Conservation (phyloP, 2,113 vertebrate species). For the Paramisgurnus dabryanus region DNA sequence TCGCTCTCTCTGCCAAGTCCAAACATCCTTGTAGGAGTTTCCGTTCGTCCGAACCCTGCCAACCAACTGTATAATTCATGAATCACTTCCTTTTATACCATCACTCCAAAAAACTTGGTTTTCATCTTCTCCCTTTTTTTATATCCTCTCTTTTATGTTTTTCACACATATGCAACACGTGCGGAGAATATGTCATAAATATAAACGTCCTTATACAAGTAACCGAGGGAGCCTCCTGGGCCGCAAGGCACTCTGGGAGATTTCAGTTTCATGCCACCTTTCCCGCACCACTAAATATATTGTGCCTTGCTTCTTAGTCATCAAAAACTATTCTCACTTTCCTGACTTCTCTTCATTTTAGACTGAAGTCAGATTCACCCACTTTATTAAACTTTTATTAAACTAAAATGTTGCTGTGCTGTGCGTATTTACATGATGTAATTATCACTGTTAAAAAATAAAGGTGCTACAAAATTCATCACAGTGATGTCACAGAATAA, state of each 20-base stretch:
- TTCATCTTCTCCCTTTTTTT: conserved; percentile 18
- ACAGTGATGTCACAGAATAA: too few relatives aligned
- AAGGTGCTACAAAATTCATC: too few relatives aligned
- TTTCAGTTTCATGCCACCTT: conserved; percentile 7
- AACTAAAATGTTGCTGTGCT: too few relatives aligned
- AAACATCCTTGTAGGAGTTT: conserved; percentile 71
- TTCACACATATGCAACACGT: neutral
- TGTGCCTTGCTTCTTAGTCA: neutral
- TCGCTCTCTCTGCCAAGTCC: conserved; percentile 68
- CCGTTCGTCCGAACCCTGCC: conserved; percentile 69
- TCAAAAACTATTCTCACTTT: neutral
- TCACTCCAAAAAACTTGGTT: conserved; percentile 46
- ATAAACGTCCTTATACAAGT: conserved; percentile 4
- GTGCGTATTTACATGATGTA: too few relatives aligned
- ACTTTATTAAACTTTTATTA: too few relatives aligned
- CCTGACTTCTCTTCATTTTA: neutral
- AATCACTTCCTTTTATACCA: conserved; percentile 68
- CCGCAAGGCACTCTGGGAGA: conserved; percentile 24
- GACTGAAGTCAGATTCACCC: neutral
- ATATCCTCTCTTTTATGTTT: neutral
- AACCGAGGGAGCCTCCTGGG: neutral
- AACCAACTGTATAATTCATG: conserved; percentile 67
- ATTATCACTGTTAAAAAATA: too few relatives aligned
- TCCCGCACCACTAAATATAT: conserved; percentile 3
- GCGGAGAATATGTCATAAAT: neutral